These are phyloP conservation scores for Montipora sp. DNA, from an alignment of 64 coral and sea anemone species.

Conservation along the genomic window DNA sequence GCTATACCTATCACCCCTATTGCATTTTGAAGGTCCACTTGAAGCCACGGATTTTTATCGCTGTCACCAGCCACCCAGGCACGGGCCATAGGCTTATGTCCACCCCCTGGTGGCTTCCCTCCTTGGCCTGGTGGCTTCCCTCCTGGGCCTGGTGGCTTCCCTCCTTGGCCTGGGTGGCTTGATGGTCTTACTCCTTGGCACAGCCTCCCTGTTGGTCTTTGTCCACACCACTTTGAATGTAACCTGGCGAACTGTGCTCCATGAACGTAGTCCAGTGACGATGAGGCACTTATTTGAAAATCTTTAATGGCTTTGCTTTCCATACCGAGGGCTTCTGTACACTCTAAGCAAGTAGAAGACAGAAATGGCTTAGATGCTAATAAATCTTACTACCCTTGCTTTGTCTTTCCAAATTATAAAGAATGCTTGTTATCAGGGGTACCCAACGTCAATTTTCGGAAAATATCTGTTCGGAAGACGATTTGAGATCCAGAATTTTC, in stretches of 20 bases:
- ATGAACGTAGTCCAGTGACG: neutral
- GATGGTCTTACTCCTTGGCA: too few relatives aligned
- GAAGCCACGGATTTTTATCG: conserved; percentile 6
- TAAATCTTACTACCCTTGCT: too few relatives aligned
- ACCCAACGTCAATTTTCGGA: too few relatives aligned
- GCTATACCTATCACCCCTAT: neutral
- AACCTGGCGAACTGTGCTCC: neutral
- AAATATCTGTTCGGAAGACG: too few relatives aligned
- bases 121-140: too few relatives aligned
- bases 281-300: conserved; percentile 6
- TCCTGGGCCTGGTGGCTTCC: too few relatives aligned
- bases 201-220: too few relatives aligned
- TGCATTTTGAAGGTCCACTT: neutral
- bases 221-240: neutral
- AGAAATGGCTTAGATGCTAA: neutral
- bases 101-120: too few relatives aligned
- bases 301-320: conserved; percentile 1
- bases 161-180: too few relatives aligned
- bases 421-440: too few relatives aligned
- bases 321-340: conserved; percentile 13
- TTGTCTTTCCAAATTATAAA: too few relatives aligned
- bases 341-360: neutral
- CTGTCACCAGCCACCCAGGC: neutral
- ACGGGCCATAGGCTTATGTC: neutral
- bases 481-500: too few relatives aligned